Conservation (phyloP, 2,113 vertebrate genomes). For the Orientallactaga bullata region DNA sequence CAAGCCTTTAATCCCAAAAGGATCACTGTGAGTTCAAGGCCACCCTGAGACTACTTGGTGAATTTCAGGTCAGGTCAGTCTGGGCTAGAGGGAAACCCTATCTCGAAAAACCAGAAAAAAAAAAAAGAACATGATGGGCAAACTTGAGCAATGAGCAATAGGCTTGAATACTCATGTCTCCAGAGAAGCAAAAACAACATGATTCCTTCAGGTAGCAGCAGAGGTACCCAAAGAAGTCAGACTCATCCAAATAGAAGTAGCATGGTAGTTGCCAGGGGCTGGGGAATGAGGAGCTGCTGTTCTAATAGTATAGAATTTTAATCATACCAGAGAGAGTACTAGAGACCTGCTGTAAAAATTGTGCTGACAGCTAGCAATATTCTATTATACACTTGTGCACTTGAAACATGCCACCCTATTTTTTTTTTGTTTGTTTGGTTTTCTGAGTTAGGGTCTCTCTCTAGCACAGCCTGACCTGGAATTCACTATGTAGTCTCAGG, state of each 20-base stretch:
- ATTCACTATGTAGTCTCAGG: too few relatives aligned
- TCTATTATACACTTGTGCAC: neutral
- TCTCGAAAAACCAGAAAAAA: too few relatives aligned
- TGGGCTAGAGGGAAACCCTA: too few relatives aligned
- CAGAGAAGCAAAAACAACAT: neutral
- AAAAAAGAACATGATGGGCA: neutral
- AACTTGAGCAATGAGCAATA: neutral
- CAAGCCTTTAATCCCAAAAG: too few relatives aligned
- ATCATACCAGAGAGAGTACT: neutral
- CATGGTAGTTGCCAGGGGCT: neutral
- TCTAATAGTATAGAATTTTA: neutral
- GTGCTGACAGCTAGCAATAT: neutral
- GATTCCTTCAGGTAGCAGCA: neutral
- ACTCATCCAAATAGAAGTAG: neutral
- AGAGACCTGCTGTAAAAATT: neutral
- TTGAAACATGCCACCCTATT: too few relatives aligned
- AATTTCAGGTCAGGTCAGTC: too few relatives aligned
- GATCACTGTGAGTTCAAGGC: too few relatives aligned
- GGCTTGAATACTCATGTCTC: neutral
- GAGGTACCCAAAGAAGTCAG: neutral
- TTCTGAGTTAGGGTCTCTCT: too few relatives aligned
- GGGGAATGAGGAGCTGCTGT: too few relatives aligned
- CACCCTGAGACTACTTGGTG: too few relatives aligned
- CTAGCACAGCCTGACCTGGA: too few relatives aligned
- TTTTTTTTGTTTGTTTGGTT: too few relatives aligned